phyloP scores from a whole-genome alignment of 2,888 invertebrate genomes.

The Thecophora atra region DNA sequence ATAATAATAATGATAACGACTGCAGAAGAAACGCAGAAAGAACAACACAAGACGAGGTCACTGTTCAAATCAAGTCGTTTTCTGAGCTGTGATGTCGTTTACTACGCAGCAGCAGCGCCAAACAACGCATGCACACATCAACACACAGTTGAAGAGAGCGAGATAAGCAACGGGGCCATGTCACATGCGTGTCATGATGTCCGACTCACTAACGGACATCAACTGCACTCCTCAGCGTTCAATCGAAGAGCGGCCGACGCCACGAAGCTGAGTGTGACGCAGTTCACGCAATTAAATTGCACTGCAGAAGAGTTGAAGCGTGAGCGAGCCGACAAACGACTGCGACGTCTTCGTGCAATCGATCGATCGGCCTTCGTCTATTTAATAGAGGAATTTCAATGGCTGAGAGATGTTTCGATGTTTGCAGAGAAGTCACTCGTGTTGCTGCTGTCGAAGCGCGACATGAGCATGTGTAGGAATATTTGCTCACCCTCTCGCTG shows the following conservation, averaged over 20 bases:
- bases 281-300: slow-evolving; percentile 14
- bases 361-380: background rate
- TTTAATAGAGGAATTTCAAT: too few species aligned
- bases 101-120: too few species aligned
- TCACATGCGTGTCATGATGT: too few species aligned
- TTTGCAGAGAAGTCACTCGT: too few species aligned
- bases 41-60: background rate
- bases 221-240: background rate
- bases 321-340: background rate
- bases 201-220: background rate
- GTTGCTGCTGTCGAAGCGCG: slow-evolving; percentile 10
- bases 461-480: background rate
- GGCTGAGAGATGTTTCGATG: too few species aligned
- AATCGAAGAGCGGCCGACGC: too few species aligned
- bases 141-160: background rate
- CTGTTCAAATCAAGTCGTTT: too few species aligned
- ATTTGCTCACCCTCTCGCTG: slow-evolving; percentile 1
- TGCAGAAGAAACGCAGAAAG: background rate
- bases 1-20: slow-evolving; percentile 5
- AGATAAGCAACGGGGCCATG: background rate
- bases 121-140: too few species aligned
- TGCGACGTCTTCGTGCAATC: background rate
- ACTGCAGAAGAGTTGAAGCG: slow-evolving; percentile 23
- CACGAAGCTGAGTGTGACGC: too few species aligned
- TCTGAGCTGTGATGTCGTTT: too few species aligned